Percentiles rank a stretch among this genome's conserved stretches.
phyloP scores from a whole-genome alignment of 2,888 invertebrate species.

The Epinotia nisella region DNA sequence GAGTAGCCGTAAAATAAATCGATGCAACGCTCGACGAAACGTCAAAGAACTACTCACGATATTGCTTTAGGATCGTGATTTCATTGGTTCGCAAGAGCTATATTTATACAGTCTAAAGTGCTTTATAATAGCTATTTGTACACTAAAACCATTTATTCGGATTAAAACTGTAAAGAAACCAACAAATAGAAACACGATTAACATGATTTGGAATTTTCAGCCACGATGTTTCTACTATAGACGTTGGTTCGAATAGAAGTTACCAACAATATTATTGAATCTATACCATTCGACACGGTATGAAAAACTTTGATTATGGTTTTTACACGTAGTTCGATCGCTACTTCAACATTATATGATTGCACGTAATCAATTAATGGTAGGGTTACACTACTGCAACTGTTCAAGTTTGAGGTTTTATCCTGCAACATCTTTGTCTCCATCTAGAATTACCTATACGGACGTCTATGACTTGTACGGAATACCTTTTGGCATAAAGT shows the following conservation, averaged over 20 bases:
- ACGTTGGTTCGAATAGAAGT: neutral
- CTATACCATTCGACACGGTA: neutral
- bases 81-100: constrained; percentile 2
- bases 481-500: neutral
- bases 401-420: neutral
- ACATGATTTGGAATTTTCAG: neutral
- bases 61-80: constrained; percentile 1
- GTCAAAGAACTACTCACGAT: constrained; percentile 8
- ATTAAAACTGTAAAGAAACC: neutral
- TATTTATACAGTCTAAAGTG: constrained; percentile 14
- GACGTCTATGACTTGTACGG: neutral
- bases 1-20: neutral
- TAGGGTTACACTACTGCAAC: neutral
- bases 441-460: neutral
- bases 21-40: neutral
- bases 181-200: no score
- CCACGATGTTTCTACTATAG: neutral
- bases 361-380: neutral
- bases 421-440: neutral
- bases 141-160: neutral
- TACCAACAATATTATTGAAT: neutral
- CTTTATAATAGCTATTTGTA: constrained; percentile 3
- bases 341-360: neutral
- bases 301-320: no score
- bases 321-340: neutral